Evolutionary conservation across 2,888 invertebrate species (phyloP), one percentile per base, ranked within the genome.

Genomic region (Athetis lepigone): DNA sequence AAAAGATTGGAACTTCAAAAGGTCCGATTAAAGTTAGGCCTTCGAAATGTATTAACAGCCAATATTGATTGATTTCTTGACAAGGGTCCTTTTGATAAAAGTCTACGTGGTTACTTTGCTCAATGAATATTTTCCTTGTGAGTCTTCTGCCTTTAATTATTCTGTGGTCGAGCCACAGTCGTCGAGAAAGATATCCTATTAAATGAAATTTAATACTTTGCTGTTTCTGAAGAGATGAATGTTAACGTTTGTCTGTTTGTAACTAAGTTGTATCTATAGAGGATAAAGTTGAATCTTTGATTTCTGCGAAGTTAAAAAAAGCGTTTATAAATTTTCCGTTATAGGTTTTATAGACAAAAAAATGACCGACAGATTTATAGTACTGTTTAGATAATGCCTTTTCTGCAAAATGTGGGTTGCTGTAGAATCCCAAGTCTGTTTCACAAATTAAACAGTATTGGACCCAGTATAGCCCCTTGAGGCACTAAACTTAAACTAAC

Each of bases 161-260:
- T 5, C 7, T 19, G 16, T 37, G 40, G 19, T 0, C 29, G 13
- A 36, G 55, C 64, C 65, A 71, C 65, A 50, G 55, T 57, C 50
- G 50, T 55, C 33, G 66, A 65, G 61, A 68, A 64, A 75, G 54
- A 69, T 59, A 60, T 51, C 45, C 51, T 64, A 70, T 66, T 70
- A 60, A 63, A 67, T 61, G 63, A 63, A 75, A 75, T 63, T 55
- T 63, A 62, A 75, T 75, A 67, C 63, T 67, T 70, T 51, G 42
- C 67, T 45, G 49, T 70, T 65, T 72, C 51, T 56, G 23, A 65
- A 18, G 42, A 65, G 39, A 65, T 69, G 66, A 52, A 65, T 65
- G 51, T 72, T 42, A 57, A 37, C 42, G 51, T 71, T 27, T 51
- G 42, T 63, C 39, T 43, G 45, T 46, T 16, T 50, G 36, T 54